Evolutionary conservation across 2,888 invertebrate genomes (phyloP), one percentile per base, ranked within the genome.

Genomic region (Pammene fasciana): DNA sequence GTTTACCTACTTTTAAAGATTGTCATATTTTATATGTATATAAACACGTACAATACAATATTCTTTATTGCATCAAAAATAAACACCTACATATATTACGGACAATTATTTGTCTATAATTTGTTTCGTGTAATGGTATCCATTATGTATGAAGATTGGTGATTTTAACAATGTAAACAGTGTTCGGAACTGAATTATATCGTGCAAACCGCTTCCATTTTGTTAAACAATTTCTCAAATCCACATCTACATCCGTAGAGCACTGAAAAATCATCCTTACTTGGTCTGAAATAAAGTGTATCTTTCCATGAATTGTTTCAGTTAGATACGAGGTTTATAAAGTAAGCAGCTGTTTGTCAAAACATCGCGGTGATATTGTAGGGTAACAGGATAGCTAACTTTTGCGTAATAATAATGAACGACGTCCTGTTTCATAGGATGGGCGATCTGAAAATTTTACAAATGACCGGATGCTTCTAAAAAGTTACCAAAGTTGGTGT

Each of bases 131-230:
- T 50, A 50, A 50, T 18, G 50, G 50, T 26, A 14, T 11, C 13
- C 26, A 52, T 52, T 52, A 52, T 26, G 13, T 52, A 52, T 36
- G 56, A 56, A 56, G 46, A 46, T 65, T 46, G 65, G 65, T 34
- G 48, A 57, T 57, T 66, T 41, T 26, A 52, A 52, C 52, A 52
- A 52, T 26, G 13, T 26, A 52, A 52, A 52, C 50, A 52, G 26
- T 26, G 50, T n/a, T 13, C 50, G 10, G 13, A 11, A 5, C 50
- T 11, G 13, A 26, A 52, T 52, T 18, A 52, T 9, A 52, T 26
- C 16, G 18, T 45, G 11, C 13, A 45, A 1, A 10, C 45, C 52
- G 52, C 26, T 26, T 11, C 26, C 26, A 26, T 52, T 52, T 26
- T 26, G 26, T 9, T 11, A 26, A 9, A 13, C 6, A 26, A 52